These are phyloP conservation scores for Folsomia candida DNA, from an alignment of 2,888 invertebrate species.

Conservation along the genomic window DNA sequence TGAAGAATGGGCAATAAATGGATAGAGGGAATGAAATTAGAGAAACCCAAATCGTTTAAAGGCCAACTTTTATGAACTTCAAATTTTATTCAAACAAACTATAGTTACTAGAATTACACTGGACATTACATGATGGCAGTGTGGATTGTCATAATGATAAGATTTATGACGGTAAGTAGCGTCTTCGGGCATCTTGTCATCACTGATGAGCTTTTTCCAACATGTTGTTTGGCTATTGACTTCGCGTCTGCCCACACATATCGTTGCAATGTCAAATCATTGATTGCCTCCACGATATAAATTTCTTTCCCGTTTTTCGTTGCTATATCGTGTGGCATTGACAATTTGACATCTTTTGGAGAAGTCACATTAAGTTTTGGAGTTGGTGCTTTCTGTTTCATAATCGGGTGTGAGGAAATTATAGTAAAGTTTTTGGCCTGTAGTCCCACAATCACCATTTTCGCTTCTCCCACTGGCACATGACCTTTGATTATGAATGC, in stretches of 20 bases:
- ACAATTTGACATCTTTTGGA: background rate
- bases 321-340: constrained; percentile 67
- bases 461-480: constrained; percentile 54
- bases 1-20: no score
- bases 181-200: no score
- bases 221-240: no score
- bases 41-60: no score
- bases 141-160: no score
- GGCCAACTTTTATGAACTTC: no score
- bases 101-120: no score
- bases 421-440: constrained; percentile 58
- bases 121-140: no score
- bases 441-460: constrained; percentile 56
- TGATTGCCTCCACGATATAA: constrained; percentile 68
- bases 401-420: constrained; percentile 63
- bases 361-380: constrained; percentile 56
- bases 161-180: no score
- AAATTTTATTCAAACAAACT: no score
- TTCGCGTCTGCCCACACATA: constrained; percentile 8
- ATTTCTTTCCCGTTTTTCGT: constrained; percentile 65
- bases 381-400: constrained; percentile 59
- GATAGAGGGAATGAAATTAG: no score
- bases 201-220: no score
- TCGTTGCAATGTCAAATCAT: constrained; percentile 13
- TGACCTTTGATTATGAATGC: constrained; percentile 75